Base-by-base conservation (phyloP, 92 coral and sea anemone genomes). In the Epizoanthus illoricatus region DNA sequence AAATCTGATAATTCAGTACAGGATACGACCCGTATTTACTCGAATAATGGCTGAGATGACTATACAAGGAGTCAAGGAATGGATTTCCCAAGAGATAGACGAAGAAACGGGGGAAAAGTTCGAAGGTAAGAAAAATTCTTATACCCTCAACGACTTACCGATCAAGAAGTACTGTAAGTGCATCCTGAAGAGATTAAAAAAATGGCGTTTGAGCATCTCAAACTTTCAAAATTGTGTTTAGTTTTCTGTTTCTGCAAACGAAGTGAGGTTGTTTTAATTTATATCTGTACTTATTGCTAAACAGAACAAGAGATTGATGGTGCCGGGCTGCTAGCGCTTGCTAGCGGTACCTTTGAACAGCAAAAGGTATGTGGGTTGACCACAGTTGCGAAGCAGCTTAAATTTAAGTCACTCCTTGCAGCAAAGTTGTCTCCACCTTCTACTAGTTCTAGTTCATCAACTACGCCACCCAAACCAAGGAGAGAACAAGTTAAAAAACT, bases 261-360 rank as follows among this genome's bases (percentile, higher is more conserved):
- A 60, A 60, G 65, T 60, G 65, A n/a, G 3, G 28, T 60, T 60
- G 65, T 21, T 60, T 7, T 60, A 60, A 60, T 60, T 42, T 42
- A 60, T 16, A 2, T 60, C 21, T 60, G n/a, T 60, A 17, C 65
- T 60, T 69, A 21, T 69, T 36, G 21, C 15, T 42, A 28, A 36
- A 42, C 73, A 69, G 73, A 69, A 36, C 73, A 69, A 42, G 41
- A 69, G 11, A 69, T 69, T 7, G 73, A 69, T 42, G 73, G 73
- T 8, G 42, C 73, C 5, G 73, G 49, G 33, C 16, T 69, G 73
- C 33, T 69, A 7, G 54, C 54, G 33, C 36, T 69, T 21, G 36
- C 16, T 21, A 17, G 45, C 43, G 73, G 45, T 36, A 18, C 73
- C 33, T 69, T 69, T 10, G 11, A 69, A 28, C 73, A 69, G 36